Evolutionary conservation across 2,888 invertebrate species (phyloP).

Genomic region (Saturnia pavonia): DNA sequence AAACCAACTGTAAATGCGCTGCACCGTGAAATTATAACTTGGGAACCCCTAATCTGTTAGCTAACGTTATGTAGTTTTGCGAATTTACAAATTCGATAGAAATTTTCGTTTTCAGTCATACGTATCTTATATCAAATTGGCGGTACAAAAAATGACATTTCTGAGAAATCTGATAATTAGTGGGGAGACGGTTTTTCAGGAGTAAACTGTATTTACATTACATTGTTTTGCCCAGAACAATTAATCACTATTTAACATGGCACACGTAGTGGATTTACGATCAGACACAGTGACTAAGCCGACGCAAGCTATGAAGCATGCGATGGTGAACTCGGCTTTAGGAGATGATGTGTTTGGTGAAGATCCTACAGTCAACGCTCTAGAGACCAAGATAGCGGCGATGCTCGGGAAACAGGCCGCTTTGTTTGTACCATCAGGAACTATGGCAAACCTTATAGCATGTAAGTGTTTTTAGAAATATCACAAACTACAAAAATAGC

Average conservation of each 20-base stretch:
- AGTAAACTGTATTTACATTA: background rate
- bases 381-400: slow-evolving; percentile 88
- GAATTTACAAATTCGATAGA: no score
- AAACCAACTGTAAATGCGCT: no score
- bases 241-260: slow-evolving; percentile 41
- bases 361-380: slow-evolving; percentile 92
- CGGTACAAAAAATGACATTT: no score
- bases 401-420: slow-evolving; percentile 94
- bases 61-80: no score
- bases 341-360: slow-evolving; percentile 97
- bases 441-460: slow-evolving; percentile 96
- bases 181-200: background rate
- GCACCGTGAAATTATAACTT: no score
- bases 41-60: no score
- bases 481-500: background rate
- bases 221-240: background rate
- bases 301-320: slow-evolving; percentile 90
- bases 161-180: no score
- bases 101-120: no score
- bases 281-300: slow-evolving; percentile 96
- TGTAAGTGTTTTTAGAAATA: slow-evolving; percentile 78
- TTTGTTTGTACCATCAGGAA: slow-evolving; percentile 94
- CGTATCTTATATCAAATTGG: no score
- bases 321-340: slow-evolving; percentile 92
- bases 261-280: slow-evolving; percentile 88